A percentile compares a stretch with the other conserved stretches of the same genome.
Evolutionary conservation across 2,888 invertebrate genomes (phyloP).

Genomic region (Conomelus anceps): DNA sequence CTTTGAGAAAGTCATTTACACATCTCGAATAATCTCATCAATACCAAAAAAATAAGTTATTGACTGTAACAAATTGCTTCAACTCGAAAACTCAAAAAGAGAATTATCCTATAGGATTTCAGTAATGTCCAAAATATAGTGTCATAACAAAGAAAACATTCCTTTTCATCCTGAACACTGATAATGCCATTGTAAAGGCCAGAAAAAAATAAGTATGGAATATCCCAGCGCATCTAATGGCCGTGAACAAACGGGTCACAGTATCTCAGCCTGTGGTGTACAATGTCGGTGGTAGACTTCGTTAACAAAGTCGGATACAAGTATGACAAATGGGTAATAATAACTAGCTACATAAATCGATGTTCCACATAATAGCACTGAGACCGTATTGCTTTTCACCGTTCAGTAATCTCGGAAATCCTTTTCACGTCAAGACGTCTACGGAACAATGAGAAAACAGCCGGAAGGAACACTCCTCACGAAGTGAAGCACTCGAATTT

Average conservation of each 20-base stretch:
- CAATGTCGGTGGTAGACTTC: neutral
- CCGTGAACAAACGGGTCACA: neutral
- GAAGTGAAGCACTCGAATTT: neutral
- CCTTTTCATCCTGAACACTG: neutral
- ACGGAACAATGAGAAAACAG: neutral
- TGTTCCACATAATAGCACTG: neutral
- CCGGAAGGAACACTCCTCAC: neutral
- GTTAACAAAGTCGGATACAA: neutral
- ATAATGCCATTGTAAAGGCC: neutral
- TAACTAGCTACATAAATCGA: neutral
- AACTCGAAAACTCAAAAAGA: no score
- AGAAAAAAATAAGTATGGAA: neutral
- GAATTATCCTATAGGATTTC: no score
- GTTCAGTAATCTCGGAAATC: neutral
- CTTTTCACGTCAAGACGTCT: neutral
- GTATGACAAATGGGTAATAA: neutral
- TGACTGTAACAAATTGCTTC: neutral
- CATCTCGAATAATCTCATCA: neutral
- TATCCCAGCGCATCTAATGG: neutral
- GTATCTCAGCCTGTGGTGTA: neutral
- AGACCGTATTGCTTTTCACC: neutral
- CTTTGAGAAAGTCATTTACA: neutral
- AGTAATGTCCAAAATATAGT: neutral
- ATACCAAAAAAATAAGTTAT: neutral
- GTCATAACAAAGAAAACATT: neutral